Percentiles rank a stretch among this genome's conserved stretches.
Conservation (phyloP, 2,888 invertebrate species). For the Ypsolopha scabrella region DNA sequence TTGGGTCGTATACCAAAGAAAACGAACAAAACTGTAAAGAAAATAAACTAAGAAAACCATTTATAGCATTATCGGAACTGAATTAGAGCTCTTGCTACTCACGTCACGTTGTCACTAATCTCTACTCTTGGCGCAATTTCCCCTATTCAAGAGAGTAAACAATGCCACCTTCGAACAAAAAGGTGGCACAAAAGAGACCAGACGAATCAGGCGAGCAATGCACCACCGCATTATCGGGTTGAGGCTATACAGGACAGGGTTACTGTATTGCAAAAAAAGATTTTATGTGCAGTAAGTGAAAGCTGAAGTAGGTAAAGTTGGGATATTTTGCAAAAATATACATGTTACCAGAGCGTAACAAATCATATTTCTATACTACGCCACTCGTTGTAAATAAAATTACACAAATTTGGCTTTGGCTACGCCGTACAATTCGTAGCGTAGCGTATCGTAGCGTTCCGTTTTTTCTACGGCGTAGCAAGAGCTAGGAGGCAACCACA, state of each 20-base stretch:
- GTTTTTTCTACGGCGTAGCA: no score
- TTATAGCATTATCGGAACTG: conserved; percentile 34
- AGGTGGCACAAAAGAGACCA: conserved; percentile 56
- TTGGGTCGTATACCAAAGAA: background rate
- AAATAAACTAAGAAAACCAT: background rate
- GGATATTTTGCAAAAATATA: no score
- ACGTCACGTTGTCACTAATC: conserved; percentile 62
- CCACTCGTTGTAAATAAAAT: no score
- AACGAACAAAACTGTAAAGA: background rate
- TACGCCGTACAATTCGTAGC: no score
- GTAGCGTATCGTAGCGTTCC: no score
- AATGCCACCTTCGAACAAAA: conserved; percentile 63
- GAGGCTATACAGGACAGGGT: conserved; percentile 12
- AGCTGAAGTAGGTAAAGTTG: no score
- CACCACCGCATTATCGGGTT: conserved; percentile 44
- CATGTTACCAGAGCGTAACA: no score
- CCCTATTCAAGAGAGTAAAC: conserved; percentile 54
- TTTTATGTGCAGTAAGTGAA: no score
- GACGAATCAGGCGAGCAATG: conserved; percentile 37
- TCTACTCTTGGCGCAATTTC: conserved; percentile 62
- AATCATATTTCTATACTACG: no score
- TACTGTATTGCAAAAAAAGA: no score
- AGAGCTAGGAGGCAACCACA: no score
- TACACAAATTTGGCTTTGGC: no score
- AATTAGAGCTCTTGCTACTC: conserved; percentile 45